Evolutionary conservation across 2,113 vertebrate species (phyloP), one percentile per base, ranked within the genome.

Genomic region (Hydrochoerus hydrochaeris): DNA sequence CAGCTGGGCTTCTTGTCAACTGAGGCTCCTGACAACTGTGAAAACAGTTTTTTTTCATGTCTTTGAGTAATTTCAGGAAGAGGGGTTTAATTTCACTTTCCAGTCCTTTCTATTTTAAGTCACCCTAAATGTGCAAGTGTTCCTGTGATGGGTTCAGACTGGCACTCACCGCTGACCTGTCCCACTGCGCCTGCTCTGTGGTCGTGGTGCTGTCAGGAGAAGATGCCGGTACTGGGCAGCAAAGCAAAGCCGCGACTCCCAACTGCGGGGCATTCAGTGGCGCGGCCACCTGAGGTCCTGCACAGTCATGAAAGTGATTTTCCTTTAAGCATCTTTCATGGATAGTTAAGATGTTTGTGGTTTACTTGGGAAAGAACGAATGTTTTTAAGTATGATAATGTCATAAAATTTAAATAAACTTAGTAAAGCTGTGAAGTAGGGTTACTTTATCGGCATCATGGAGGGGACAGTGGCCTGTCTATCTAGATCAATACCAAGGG

Each of bases 11-110:
- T n/a, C 78, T 96, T 96, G 80, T 96, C 32, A 0, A 75, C 41
- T 65, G 73, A n/a, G 28, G 30, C 78, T 93, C 54, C 86, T 92
- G 57, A 92, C 97, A 97, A 97, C 95, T 97, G 94, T 97, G 86
- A 97, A 97, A 96, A 95, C 88, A 97, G 2, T 16, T 54, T 63
- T 28, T 67, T 19, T 87, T 16, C 0, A 11, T 44, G 49, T 92
- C 85, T 86, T 73, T 38, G 11, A 54, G 49, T 83, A 95, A 94
- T 94, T 83, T 95, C 63, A 78, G 62, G 71, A 80, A 83, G 54
- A 35, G 26, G 19, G 13, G 12, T 38, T 96, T 95, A 88, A 81
- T 92, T 92, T 67, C 65, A 14, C 67, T 63, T 94, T 85, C 35
- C 62, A 95, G n/a, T 46, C 11, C 8, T 85, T 93, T 22, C 13